Evolutionary conservation across 2,797 vertebrate species (phyloP), one percentile per base, ranked within the genome.

Genomic region (Etheostoma nigrum): DNA sequence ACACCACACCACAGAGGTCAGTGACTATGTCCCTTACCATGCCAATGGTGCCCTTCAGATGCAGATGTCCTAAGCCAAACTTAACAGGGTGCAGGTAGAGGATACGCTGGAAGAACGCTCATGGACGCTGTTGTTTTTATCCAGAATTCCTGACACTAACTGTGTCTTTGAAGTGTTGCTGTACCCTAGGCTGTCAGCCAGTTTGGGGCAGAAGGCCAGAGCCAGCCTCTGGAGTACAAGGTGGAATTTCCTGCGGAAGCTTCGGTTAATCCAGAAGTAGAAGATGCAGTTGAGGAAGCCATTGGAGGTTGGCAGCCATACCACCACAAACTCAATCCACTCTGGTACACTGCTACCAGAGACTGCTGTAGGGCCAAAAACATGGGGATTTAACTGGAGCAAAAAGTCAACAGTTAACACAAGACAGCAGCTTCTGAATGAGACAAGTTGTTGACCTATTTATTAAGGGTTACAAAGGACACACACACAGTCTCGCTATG

Each of bases 231-330:
- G 92, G 18, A 95, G 78, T 5, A 96, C 57, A 0, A 91, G 78
- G 78, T 86, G 82, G 81, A 96, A 96, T 84, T 96, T 97, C 68
- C 90, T 93, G 51, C 96, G 92, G 85, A 97, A 97, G 90, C 90
- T 96, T 78, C 81, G 93, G 89, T 97, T 97, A 81, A 96, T 94
- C 96, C 96, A 97, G 88, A 96, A 97, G 92, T 97, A 97, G 89
- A 97, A 96, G 91, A 97, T 96, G 81, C 96, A 97, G 92, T 97
- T 97, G 87, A 97, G 95, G 85, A 97, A 96, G 61, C 96, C 96
- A 8, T 96, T 97, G 84, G 95, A 95, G 8, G 95, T 96, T 9
- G 96, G 96, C 69, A 97, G 93, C 96, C 96, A 97, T 9, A 97
- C 94, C 54, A 96, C 95, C 44, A 95, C 93, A 83, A 97, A 97